A percentile compares a stretch with the other conserved stretches of the same genome.
These are phyloP conservation scores for Oncopodura yosiiana DNA, from an alignment of 1,140 invertebrate species.

Conservation along the genomic window DNA sequence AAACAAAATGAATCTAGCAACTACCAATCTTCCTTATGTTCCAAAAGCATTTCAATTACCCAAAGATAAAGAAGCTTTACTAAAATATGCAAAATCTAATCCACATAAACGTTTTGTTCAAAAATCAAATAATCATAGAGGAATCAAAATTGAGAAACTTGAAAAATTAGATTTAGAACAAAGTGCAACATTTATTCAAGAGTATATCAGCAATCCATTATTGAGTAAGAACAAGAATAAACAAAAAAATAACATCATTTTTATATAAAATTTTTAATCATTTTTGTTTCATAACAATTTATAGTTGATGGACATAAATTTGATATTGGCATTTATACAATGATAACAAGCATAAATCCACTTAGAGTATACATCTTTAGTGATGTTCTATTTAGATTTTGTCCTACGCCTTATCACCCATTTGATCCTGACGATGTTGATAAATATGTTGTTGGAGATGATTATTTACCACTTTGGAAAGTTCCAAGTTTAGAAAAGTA, in stretches of 20 bases:
- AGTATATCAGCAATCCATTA: constrained; percentile 58
- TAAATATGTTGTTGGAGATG: constrained; percentile 90
- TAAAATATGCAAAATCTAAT: constrained; percentile 57
- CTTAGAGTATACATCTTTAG: constrained; percentile 79
- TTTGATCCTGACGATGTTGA: constrained; percentile 70
- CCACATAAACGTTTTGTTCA: constrained; percentile 71
- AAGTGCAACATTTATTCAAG: constrained; percentile 76
- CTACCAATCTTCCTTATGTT: constrained; percentile 60
- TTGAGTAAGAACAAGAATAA: constrained; percentile 44
- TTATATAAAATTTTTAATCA: neutral
- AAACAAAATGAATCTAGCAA: constrained; percentile 85
- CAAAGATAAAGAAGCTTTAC: constrained; percentile 57
- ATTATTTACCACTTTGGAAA: constrained; percentile 90
- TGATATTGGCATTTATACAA: constrained; percentile 91
- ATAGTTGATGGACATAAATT: constrained; percentile 87
- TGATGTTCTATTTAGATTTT: constrained; percentile 85
- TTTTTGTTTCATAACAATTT: neutral
- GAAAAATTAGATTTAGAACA: constrained; percentile 60
- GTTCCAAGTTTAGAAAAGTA: constrained; percentile 70
- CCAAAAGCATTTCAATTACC: constrained; percentile 83
- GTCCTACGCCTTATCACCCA: constrained; percentile 81
- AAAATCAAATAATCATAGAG: constrained; percentile 85
- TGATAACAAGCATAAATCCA: constrained; percentile 82
- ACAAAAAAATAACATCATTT: constrained; percentile 34
- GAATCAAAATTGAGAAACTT: constrained; percentile 65